phyloP scores from a whole-genome alignment of 2,797 vertebrate genomes.

The Lepidocolaptes lacrymiger region DNA sequence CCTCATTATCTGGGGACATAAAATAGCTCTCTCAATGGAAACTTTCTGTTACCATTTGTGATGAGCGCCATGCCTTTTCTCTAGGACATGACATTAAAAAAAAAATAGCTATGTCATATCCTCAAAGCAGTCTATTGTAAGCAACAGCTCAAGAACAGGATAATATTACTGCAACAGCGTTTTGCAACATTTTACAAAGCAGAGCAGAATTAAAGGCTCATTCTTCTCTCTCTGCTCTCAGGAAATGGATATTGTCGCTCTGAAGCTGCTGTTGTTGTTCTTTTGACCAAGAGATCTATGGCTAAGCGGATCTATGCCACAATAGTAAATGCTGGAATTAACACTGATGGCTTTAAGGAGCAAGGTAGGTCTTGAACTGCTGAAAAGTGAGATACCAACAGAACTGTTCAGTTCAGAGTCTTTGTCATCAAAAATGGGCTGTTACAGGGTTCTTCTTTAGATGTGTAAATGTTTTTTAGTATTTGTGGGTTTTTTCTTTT shows the following conservation, averaged over 20 bases:
- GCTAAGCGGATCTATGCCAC: constrained; percentile 93
- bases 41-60: neutral
- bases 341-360: constrained; percentile 96
- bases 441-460: neutral
- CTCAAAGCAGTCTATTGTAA: neutral
- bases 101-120: neutral
- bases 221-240: constrained; percentile 45
- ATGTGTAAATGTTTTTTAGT: neutral
- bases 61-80: neutral
- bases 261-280: constrained; percentile 87
- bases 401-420: neutral
- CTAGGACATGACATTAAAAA: neutral
- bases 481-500: neutral
- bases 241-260: constrained; percentile 94
- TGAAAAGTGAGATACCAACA: neutral
- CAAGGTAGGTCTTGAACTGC: constrained; percentile 82
- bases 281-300: constrained; percentile 87
- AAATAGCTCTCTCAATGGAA: neutral
- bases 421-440: neutral
- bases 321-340: constrained; percentile 89
- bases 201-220: neutral
- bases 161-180: neutral
- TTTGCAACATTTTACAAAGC: neutral
- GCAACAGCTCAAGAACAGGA: neutral
- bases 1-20: neutral